phyloP scores from a whole-genome alignment of 2,797 vertebrate genomes.

The Masticophis lateralis region DNA sequence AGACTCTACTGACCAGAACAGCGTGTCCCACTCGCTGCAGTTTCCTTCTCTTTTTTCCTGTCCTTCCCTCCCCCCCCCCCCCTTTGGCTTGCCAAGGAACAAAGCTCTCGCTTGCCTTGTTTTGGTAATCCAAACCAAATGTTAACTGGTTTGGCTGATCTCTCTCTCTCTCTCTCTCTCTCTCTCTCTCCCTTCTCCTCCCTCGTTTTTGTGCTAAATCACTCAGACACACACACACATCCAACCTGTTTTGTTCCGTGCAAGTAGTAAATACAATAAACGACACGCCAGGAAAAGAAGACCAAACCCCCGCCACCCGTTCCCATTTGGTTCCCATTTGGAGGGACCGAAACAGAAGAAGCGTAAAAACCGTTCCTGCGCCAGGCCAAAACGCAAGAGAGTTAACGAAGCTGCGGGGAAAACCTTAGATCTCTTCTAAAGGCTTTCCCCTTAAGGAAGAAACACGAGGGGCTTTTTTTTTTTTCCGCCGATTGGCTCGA shows the following conservation, averaged over 20 bases:
- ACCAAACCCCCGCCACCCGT: too few relatives aligned
- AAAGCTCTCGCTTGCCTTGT: slow-evolving; percentile 60
- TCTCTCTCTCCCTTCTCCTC: background rate
- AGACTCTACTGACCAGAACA: background rate
- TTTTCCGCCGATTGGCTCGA: slow-evolving; percentile 14
- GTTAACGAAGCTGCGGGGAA: slow-evolving; percentile 29
- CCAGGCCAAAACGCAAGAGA: background rate
- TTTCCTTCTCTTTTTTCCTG: slow-evolving; percentile 51
- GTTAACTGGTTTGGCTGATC: slow-evolving; percentile 21
- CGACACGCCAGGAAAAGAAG: slow-evolving; percentile 32
- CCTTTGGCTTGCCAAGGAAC: slow-evolving; percentile 38
- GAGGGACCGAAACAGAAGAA: slow-evolving; percentile 9
- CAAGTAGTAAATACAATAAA: slow-evolving; percentile 45
- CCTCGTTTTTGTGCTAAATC: slow-evolving; percentile 48
- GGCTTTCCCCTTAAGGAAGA: too few relatives aligned
- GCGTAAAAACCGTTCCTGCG: background rate
- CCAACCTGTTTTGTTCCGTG: slow-evolving; percentile 36
- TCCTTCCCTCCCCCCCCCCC: background rate
- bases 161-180: background rate
- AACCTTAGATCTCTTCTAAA: background rate
- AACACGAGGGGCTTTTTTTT: background rate
- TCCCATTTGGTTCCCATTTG: slow-evolving; percentile 58
- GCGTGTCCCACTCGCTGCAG: slow-evolving; percentile 26
- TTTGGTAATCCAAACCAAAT: slow-evolving; percentile 59
- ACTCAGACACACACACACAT: too few relatives aligned